These are phyloP conservation scores for Agonopterix heracliana DNA, from an alignment of 2,888 invertebrate species.

Conservation along the genomic window DNA sequence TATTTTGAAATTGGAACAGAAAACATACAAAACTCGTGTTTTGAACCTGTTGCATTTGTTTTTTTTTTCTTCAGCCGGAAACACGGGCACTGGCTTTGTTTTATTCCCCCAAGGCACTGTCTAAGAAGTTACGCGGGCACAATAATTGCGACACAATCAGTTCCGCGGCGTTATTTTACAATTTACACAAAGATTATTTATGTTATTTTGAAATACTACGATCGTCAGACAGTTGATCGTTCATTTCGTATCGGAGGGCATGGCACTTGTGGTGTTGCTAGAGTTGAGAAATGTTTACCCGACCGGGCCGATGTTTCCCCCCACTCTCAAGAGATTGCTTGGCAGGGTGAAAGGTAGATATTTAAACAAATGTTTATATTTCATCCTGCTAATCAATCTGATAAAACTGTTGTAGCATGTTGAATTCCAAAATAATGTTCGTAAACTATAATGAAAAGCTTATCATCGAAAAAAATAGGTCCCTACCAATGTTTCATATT, in stretches of 20 bases:
- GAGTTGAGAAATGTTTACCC: neutral
- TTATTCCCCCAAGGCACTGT: constrained; percentile 16
- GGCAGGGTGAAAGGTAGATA: no score
- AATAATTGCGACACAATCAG: neutral
- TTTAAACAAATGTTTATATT: no score
- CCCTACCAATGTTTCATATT: no score
- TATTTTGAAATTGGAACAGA: neutral
- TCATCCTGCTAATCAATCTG: no score
- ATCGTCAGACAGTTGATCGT: constrained; percentile 2
- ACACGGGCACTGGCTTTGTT: constrained; percentile 1
- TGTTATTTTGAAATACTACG: constrained; percentile 33
- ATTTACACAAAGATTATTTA: neutral
- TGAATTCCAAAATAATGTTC: no score
- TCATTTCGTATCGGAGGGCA: constrained; percentile 24
- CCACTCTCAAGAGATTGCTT: no score
- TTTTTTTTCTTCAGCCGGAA: constrained; percentile 9
- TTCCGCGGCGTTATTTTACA: neutral
- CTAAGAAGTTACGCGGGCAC: neutral
- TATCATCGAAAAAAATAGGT: no score
- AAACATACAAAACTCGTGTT: constrained; percentile 4
- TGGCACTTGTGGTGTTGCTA: constrained; percentile 39
- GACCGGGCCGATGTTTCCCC: no score
- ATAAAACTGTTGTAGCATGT: no score
- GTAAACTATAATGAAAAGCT: no score
- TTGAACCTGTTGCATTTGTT: constrained; percentile 21